A percentile compares a stretch with the other conserved stretches of the same genome.
Conservation (phyloP, 2,113 vertebrate species). For the Oriolus oriolus region DNA sequence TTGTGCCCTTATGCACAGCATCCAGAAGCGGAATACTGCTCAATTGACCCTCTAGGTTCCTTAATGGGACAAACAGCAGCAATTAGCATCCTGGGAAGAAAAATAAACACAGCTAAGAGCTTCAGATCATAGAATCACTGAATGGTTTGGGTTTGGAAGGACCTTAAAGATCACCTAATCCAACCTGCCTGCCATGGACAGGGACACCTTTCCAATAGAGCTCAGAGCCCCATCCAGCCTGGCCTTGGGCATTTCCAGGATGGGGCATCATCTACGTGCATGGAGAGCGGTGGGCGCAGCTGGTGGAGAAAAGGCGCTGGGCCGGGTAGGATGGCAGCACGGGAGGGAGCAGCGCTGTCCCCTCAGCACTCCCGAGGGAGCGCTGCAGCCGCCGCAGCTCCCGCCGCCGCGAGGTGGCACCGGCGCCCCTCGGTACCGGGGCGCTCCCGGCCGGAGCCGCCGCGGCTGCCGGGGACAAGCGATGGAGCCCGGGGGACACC, state of each 20-base stretch:
- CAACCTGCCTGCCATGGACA: neutral
- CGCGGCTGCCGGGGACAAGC: too few relatives aligned
- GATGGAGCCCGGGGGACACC: neutral
- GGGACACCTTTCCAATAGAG: neutral
- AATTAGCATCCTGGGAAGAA: neutral
- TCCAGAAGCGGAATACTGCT: neutral
- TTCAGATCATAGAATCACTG: neutral
- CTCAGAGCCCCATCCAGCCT: neutral
- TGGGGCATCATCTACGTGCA: accelerated
- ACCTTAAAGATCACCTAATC: neutral
- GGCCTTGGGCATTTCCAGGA: too few relatives aligned
- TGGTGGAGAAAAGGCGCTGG: accelerated
- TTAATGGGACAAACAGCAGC: neutral
- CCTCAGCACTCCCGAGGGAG: accelerated
- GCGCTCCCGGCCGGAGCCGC: accelerated
- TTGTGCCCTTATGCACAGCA: neutral
- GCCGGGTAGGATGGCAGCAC: accelerated
- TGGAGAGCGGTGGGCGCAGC: accelerated
- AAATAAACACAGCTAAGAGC: neutral
- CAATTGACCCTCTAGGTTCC: accelerated
- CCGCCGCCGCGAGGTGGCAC: neutral
- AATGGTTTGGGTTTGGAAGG: neutral
- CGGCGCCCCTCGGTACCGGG: neutral
- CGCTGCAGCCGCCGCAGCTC: accelerated
- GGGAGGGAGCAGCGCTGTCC: accelerated